Conservation (phyloP, 2,113 vertebrate species). For the Rostratula benghalensis region DNA sequence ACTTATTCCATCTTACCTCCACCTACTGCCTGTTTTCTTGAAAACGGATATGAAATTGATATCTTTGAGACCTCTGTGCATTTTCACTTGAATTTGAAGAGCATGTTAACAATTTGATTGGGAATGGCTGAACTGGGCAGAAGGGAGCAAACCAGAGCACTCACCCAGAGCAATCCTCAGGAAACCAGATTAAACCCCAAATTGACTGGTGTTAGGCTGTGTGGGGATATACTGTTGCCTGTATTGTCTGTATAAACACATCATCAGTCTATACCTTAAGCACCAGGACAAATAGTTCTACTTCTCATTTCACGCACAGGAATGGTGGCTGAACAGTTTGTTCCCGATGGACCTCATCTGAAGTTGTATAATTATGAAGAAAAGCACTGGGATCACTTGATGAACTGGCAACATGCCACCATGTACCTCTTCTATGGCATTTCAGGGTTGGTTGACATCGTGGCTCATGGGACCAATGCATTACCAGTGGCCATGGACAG, state of each 20-base stretch:
- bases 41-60: neutral
- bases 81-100: neutral
- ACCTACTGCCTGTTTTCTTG: neutral
- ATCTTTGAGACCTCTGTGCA: neutral
- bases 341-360: constrained; percentile 79
- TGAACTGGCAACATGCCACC: constrained; percentile 93
- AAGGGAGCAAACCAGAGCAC: neutral
- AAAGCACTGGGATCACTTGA: constrained; percentile 83
- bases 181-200: neutral
- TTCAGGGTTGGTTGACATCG: constrained; percentile 79
- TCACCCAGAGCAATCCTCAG: neutral
- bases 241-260: neutral
- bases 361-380: constrained; percentile 83
- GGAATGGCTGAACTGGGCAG: neutral
- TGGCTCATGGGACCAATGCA: constrained; percentile 77
- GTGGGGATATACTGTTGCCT: neutral
- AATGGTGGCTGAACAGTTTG: constrained; percentile 88
- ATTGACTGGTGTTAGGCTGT: rapidly evolving
- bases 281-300: neutral
- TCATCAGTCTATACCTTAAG: neutral
- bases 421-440: constrained; percentile 95
- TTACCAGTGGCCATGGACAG: constrained; percentile 84
- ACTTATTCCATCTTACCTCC: neutral
- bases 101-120: neutral
- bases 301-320: constrained; percentile 70